Evolutionary conservation across 2,113 vertebrate genomes (phyloP).

Genomic region (Colaptes auratus): DNA sequence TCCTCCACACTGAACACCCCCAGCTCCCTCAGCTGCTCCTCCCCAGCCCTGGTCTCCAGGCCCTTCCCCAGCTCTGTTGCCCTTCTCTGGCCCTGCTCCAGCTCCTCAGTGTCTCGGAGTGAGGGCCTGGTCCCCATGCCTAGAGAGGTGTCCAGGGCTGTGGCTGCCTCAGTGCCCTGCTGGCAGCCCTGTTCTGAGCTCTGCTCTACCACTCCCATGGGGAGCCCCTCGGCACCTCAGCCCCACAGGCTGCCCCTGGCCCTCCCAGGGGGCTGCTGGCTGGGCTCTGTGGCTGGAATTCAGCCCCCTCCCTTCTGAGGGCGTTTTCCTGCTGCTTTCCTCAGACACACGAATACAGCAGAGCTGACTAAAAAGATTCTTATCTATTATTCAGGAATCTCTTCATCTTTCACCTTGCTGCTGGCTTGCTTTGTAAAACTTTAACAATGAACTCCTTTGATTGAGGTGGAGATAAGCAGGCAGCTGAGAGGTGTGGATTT

Average conservation of each 20-base stretch:
- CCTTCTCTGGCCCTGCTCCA: no score
- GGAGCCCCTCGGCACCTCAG: accelerated
- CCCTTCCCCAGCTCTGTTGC: no score
- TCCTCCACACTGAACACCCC: no score
- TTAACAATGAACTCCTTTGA: conserved; percentile 50
- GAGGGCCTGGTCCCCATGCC: not conserved
- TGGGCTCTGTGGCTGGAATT: not conserved
- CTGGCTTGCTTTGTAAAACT: conserved; percentile 51
- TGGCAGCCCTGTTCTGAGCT: not conserved
- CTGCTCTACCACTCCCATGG: not conserved
- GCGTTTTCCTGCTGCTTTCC: not conserved
- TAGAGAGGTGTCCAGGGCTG: not conserved
- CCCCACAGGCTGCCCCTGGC: no score
- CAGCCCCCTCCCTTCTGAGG: not conserved
- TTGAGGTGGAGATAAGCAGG: conserved; percentile 48
- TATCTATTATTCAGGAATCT: conserved; percentile 59
- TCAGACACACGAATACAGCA: not conserved
- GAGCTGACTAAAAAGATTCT: conserved; percentile 53
- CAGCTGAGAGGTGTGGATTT: not conserved
- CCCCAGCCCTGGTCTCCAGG: no score
- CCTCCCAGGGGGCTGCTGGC: accelerated
- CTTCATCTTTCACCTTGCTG: conserved; percentile 60
- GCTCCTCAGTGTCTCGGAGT: no score
- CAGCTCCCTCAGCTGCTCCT: no score
- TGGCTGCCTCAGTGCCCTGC: not conserved